Base-by-base conservation (phyloP, 2,797 vertebrate genomes). In the Eulemur albifrons region DNA sequence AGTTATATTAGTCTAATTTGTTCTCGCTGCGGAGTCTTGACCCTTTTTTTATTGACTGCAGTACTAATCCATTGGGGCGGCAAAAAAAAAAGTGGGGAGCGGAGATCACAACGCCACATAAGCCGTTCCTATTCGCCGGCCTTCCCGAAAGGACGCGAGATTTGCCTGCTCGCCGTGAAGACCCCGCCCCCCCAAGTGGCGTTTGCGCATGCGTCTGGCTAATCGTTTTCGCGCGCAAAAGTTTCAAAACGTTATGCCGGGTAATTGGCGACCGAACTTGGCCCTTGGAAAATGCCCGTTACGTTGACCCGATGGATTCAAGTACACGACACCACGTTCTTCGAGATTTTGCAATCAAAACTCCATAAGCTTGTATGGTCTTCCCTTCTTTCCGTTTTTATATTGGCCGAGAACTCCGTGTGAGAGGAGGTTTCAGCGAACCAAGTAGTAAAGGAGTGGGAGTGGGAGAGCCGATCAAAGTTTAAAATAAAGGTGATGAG, bases 61-160 rank as follows among this genome's bases (percentile, higher is more conserved):
- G 25, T 59, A 67, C 59, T 52, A 32, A 45, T 1, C 11, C 25
- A 21, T 1, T 10, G 25, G 4, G 15, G n/a, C 5, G 17, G 35
- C 35, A 52, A 2, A 15, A 25, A 11, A 18, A 20, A 50, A 35
- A 35, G 35, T 38, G 20, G 7, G 13, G 88, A 43, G 82, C 65
- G 57, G 1, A 0, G 2, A 35, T 2, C 30, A 0, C 1, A 4
- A 1, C 13, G 7, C 17, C 83, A 21, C 32, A 1, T 0, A 70
- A 54, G 8, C 73, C 12, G 10, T 0, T 2, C 5, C 20, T 2
- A 0, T 2, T 0, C 40, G 0, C 10, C 0, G 0, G 6, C 1
- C 14, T 69, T 25, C 35, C 27, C 25, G 40, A 89, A 88, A 69
- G 87, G 54, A 20, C 97, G 97, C 97, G 97, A 98, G 92, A 96